These are phyloP conservation scores for Gymnoscopelus microlampas DNA, from an alignment of 2,797 vertebrate species.

Conservation along the genomic window DNA sequence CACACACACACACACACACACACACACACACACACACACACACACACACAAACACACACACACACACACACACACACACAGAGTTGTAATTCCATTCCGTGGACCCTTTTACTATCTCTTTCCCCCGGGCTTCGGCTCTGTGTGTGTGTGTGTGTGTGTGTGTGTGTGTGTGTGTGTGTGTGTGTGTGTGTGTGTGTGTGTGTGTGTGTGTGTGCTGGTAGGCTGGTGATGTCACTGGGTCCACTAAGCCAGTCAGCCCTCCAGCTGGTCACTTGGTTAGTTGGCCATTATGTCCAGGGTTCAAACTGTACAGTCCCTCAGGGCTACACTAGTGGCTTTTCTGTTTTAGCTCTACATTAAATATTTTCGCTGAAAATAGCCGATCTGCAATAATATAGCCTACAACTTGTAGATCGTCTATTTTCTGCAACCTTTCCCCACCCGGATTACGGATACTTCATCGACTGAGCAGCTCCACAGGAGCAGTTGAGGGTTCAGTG, in stretches of 20 bases:
- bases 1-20: not conserved
- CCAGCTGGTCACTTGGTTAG: not conserved
- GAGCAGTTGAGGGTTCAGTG: no score
- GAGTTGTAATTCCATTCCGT: not conserved
- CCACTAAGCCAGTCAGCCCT: slow-evolving; percentile 26
- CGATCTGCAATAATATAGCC: no score
- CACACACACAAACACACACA: not conserved
- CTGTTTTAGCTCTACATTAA: not conserved
- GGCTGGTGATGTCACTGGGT: slow-evolving; percentile 41
- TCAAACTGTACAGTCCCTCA: no score
- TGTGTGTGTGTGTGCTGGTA: slow-evolving; percentile 35
- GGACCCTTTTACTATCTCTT: no score
- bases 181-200: slow-evolving; percentile 1
- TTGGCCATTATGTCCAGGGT: not conserved
- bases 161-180: slow-evolving; percentile 20
- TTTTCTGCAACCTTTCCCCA: no score
- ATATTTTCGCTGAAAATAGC: no score
- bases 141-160: slow-evolving; percentile 1
- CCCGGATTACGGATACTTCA: no score
- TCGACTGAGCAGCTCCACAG: no score
- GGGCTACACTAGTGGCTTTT: not conserved
- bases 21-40: slow-evolving; percentile 1
- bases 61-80: not conserved
- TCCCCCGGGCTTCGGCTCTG: no score
- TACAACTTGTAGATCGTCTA: no score